Percentiles rank a stretch among this genome's conserved stretches.
Conservation (phyloP, 1,140 invertebrate species). For the Acromyrmex heyeri region DNA sequence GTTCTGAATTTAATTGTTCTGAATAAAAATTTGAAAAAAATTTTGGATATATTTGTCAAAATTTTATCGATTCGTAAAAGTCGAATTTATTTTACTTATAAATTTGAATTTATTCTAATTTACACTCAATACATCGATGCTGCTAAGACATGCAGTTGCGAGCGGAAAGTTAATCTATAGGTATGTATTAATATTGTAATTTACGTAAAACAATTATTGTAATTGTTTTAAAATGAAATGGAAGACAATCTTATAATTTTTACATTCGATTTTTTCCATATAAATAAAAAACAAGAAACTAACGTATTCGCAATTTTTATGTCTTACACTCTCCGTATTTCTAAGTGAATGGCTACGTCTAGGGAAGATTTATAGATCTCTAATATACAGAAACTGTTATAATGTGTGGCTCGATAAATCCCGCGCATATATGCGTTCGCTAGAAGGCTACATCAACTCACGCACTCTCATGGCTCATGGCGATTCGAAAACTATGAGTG, state of each 20-base stretch:
- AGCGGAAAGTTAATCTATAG: no score
- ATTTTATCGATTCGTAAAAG: no score
- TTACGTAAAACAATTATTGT: not conserved
- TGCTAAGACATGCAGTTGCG: no score
- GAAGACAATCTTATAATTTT: no score
- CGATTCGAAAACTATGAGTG: conserved; percentile 6
- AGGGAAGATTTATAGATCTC: not conserved
- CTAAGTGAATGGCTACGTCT: not conserved
- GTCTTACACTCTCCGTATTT: not conserved
- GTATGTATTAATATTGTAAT: not conserved
- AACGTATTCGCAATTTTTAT: not conserved
- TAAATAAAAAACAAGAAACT: not conserved
- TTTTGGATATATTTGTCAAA: no score
- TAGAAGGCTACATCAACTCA: not conserved
- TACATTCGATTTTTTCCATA: not conserved
- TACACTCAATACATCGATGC: no score
- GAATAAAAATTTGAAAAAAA: no score
- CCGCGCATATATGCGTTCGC: not conserved
- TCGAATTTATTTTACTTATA: no score
- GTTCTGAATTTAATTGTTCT: no score
- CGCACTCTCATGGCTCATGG: not conserved
- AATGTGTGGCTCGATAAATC: conserved; percentile 28
- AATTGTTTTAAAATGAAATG: not conserved
- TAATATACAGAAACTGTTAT: conserved; percentile 7
- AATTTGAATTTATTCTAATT: no score